A percentile compares a stretch with the other conserved stretches of the same genome.
phyloP scores from a whole-genome alignment of 2,888 invertebrate species.

The Aleiodes leptofemur region DNA sequence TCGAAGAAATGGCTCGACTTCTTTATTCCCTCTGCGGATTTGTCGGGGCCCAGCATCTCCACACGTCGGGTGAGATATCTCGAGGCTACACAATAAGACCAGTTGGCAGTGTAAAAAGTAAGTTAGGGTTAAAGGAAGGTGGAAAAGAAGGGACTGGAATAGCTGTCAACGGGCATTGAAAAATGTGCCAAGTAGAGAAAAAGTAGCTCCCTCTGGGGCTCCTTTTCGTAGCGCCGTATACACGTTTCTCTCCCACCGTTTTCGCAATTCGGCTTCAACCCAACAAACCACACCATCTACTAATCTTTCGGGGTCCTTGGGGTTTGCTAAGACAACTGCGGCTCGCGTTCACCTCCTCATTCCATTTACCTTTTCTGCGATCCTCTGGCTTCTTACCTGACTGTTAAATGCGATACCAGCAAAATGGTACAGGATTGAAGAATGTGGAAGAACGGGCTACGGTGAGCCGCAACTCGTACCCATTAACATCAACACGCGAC shows the following conservation, averaged over 20 bases:
- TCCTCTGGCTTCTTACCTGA: conserved; percentile 66
- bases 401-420: conserved; percentile 67
- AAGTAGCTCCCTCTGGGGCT: conserved; percentile 65
- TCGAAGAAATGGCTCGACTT: conserved; percentile 1
- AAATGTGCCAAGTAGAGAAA: conserved; percentile 72
- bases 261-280: neutral
- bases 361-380: conserved; percentile 62
- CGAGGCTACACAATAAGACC: conserved; percentile 37
- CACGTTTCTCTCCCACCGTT: conserved; percentile 50
- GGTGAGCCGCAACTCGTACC: conserved; percentile 56
- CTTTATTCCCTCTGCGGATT: neutral
- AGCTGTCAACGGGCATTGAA: conserved; percentile 71
- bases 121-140: conserved; percentile 46
- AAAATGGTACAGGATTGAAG: conserved; percentile 70
- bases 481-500: conserved; percentile 69
- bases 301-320: conserved; percentile 9
- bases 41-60: conserved; percentile 34
- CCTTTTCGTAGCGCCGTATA: conserved; percentile 62
- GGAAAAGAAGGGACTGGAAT: conserved; percentile 61
- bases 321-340: conserved; percentile 19
- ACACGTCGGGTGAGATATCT: conserved; percentile 48
- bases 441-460: conserved; percentile 69
- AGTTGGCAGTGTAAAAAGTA: conserved; percentile 49
- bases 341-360: conserved; percentile 50
- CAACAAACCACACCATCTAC: conserved; percentile 22